Evolutionary conservation across 2,113 vertebrate genomes (phyloP), one percentile per base, ranked within the genome.

Genomic region (Pelvicachromis taeniatus): DNA sequence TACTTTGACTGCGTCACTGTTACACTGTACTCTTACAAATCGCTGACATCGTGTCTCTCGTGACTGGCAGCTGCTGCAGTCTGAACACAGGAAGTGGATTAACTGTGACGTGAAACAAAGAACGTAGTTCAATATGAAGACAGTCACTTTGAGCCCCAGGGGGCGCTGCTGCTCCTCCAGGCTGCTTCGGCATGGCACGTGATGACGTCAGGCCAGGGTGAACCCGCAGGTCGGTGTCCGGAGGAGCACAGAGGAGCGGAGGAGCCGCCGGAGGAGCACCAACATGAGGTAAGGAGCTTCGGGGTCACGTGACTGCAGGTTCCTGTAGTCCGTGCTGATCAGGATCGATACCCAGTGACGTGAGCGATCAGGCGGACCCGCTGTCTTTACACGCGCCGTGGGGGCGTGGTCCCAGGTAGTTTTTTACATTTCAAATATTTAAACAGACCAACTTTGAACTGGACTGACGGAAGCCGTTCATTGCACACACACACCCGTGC

Each of bases 231-330:
- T 61, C 56, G n/a, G 53, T 55, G 29, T n/a, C 19, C 29, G 31
- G 29, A 35, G 48, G 50, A 21, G 31, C 50, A 40, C 50, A 54
- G 65, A 73, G 65, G 35, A 68, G 61, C 61, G 11, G 33, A 65
- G 61, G 38, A 70, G 7, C 65, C 21, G 65, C 14, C 23, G 77
- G 1, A 59, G 55, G 38, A 26, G 38, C 55, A 31, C 8, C 75
- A 79, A 42, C 79, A 82, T 86, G 85, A 85, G 78, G 78, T 85
- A 35, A 23, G 19, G 19, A 79, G 77, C 50, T 40, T 45, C 5
- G 0, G 31, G 53, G 63, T 68, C 63, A 68, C 63, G 38, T 42
- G 63, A 2, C 16, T 16, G 12, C n/a, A 68, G 63, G 63, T 14
- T 42, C 3, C 21, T 23, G 21, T 26, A 42, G 7, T 26, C 38